Percentiles rank a stretch among this genome's conserved stretches.
These are phyloP conservation scores for Drosophila rhopaloa DNA, from an alignment of 1,140 invertebrate genomes.

Conservation along the genomic window DNA sequence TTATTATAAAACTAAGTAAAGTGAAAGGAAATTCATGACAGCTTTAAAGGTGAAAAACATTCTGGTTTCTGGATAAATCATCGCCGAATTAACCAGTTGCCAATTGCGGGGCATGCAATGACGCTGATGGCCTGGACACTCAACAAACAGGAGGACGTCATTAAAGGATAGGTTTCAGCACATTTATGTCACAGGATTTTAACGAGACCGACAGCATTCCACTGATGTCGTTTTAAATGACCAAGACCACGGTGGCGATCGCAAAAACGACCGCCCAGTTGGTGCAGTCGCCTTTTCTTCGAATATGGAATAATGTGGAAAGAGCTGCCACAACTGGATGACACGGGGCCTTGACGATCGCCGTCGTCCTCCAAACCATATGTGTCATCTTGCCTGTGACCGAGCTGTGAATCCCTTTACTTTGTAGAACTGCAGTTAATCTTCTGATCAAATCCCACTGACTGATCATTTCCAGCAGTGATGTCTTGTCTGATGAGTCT, in stretches of 20 bases:
- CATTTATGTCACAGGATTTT: constrained; percentile 87
- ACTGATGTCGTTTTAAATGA: constrained; percentile 90
- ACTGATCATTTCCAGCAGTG: too few relatives aligned
- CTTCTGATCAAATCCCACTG: too few relatives aligned
- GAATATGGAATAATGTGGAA: neutral
- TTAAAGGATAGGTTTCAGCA: constrained; percentile 87
- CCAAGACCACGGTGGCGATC: constrained; percentile 88
- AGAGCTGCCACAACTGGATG: constrained; percentile 4
- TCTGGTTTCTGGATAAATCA: neutral
- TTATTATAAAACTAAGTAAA: constrained; percentile 22
- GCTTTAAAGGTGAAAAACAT: neutral
- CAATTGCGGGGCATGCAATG: neutral
- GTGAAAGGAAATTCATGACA: constrained; percentile 34
- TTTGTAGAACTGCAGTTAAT: neutral
- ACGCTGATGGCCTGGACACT: constrained; percentile 88
- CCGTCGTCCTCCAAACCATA: neutral
- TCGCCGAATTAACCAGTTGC: too few relatives aligned
- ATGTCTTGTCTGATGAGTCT: too few relatives aligned
- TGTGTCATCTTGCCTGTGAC: neutral
- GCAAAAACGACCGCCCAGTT: constrained; percentile 94
- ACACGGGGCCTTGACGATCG: neutral
- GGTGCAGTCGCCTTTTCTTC: constrained; percentile 89
- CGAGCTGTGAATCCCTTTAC: neutral
- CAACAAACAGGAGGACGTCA: constrained; percentile 91
- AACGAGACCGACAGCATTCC: constrained; percentile 90